Evolutionary conservation across 2,113 vertebrate species (phyloP).

Genomic region (Pontoporia blainvillei): DNA sequence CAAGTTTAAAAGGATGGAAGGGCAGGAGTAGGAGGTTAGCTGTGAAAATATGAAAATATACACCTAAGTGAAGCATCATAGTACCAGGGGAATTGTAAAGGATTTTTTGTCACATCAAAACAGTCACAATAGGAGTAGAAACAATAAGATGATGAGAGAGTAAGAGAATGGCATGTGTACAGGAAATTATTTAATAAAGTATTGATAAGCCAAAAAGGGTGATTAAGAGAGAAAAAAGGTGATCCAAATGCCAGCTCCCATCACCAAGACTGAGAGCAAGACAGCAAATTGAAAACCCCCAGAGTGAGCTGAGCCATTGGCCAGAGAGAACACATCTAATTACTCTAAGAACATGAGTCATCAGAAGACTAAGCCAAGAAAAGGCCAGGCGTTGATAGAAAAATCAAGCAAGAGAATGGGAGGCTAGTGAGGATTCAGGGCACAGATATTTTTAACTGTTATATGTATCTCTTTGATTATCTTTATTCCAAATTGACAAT

Average conservation of each 20-base stretch:
- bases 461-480: background rate
- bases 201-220: background rate
- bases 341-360: background rate
- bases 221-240: background rate
- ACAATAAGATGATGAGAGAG: fast-evolving
- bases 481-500: background rate
- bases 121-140: background rate
- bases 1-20: background rate
- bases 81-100: background rate
- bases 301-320: background rate
- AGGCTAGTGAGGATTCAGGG: background rate
- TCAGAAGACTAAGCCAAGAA: background rate
- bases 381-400: background rate
- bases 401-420: background rate
- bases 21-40: background rate
- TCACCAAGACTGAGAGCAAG: background rate
- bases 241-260: background rate
- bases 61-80: background rate
- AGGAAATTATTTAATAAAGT: background rate
- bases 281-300: background rate
- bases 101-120: background rate
- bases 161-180: background rate
- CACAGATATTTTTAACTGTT: background rate
- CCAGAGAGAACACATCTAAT: background rate
- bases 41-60: background rate